These are phyloP conservation scores for Propithecus perrieri DNA, from an alignment of 2,797 vertebrate species.

Conservation along the genomic window DNA sequence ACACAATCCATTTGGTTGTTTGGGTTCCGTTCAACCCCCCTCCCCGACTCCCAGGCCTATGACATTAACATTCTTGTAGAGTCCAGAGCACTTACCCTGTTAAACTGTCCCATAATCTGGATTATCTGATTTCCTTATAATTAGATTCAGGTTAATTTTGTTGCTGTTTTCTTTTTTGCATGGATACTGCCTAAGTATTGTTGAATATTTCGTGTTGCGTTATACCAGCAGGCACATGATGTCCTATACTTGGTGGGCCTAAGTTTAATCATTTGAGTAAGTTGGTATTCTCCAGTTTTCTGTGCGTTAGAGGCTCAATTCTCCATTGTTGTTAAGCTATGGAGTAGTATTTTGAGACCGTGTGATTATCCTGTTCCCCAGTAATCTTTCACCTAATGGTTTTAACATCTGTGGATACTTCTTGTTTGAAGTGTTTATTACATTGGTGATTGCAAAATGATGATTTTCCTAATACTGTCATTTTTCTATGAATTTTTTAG, in stretches of 20 bases:
- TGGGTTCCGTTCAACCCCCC: not conserved
- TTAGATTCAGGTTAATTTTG: not conserved
- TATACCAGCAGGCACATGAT: not conserved
- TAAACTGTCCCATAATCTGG: not conserved
- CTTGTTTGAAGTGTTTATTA: slow-evolving; percentile 45
- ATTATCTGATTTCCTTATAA: not conserved
- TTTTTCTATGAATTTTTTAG: slow-evolving; percentile 53
- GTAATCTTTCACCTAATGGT: slow-evolving; percentile 61
- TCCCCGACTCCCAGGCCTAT: not conserved
- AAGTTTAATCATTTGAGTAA: not conserved
- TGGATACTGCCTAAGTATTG: not conserved
- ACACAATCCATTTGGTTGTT: not conserved
- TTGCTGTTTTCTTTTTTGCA: not conserved
- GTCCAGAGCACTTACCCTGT: not conserved
- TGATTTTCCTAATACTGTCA: slow-evolving; percentile 54
- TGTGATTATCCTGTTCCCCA: slow-evolving; percentile 33
- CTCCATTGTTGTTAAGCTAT: not conserved
- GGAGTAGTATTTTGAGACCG: not conserved
- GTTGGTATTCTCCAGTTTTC: not conserved
- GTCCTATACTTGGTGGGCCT: not conserved
- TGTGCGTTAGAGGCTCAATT: not conserved
- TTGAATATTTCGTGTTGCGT: not conserved
- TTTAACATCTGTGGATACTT: slow-evolving; percentile 47
- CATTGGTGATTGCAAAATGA: slow-evolving; percentile 55
- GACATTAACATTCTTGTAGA: not conserved